Evolutionary conservation across 2,888 invertebrate genomes (phyloP).

Genomic region (Loripinus fragilis): DNA sequence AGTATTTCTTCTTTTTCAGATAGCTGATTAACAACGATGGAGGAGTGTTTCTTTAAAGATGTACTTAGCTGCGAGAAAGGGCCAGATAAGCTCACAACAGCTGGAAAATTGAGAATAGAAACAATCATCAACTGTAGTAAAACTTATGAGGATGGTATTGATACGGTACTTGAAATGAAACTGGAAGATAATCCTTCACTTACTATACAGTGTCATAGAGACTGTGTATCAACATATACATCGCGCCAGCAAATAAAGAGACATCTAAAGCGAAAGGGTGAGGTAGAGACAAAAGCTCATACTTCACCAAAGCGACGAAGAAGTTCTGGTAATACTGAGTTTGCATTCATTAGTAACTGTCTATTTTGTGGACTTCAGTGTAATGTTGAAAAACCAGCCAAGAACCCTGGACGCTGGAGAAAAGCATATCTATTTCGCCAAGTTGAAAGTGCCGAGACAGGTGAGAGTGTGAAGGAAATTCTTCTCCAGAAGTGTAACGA

Average conservation of each 20-base stretch:
- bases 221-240: too few relatives aligned
- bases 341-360: conserved; percentile 33
- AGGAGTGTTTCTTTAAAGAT: neutral
- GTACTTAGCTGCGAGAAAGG: neutral
- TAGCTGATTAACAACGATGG: neutral
- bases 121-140: conserved; percentile 3
- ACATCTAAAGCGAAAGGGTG: too few relatives aligned
- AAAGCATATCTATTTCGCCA: conserved; percentile 4
- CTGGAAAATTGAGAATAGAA: neutral
- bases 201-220: too few relatives aligned
- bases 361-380: conserved; percentile 35
- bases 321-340: conserved; percentile 14
- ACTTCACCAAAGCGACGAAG: conserved; percentile 10
- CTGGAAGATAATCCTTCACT: neutral
- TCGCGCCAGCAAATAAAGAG: neutral
- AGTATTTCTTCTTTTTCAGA: too few relatives aligned
- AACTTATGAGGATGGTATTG: too few relatives aligned
- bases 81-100: neutral
- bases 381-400: conserved; percentile 4
- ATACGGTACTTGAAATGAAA: neutral
- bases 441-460: neutral
- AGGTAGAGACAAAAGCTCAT: neutral
- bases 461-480: too few relatives aligned
- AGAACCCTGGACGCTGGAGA: conserved; percentile 34
- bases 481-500: conserved; percentile 19